Percentiles rank a stretch among this genome's conserved stretches.
phyloP scores from a whole-genome alignment of 53 echinoderm and acorn worm genomes.

The Astropecten irregularis region DNA sequence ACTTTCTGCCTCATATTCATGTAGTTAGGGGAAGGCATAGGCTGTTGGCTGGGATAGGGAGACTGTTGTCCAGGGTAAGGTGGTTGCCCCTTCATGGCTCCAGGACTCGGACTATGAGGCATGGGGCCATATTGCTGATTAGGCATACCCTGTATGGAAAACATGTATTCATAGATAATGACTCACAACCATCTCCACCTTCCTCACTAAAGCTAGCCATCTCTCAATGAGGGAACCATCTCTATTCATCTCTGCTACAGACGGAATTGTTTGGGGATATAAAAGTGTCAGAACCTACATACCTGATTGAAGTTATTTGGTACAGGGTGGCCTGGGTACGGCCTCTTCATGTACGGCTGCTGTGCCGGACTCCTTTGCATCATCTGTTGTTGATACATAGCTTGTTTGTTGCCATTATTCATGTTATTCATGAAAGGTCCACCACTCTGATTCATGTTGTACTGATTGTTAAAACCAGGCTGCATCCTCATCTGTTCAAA shows the following conservation, averaged over 20 bases:
- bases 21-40: conserved; percentile 63
- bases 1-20: conserved; percentile 65
- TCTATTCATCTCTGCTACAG: too few species aligned
- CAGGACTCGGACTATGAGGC: conserved; percentile 69
- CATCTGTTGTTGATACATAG: conserved; percentile 77
- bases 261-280: too few species aligned
- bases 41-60: conserved; percentile 69
- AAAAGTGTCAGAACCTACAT: too few species aligned
- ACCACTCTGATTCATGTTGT: conserved; percentile 65
- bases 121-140: conserved; percentile 69
- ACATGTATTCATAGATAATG: too few species aligned
- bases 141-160: conserved; percentile 52
- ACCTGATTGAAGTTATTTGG: conserved; percentile 74
- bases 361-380: conserved; percentile 63
- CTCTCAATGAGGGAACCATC: too few species aligned
- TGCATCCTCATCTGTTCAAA: conserved; percentile 88
- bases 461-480: conserved; percentile 77
- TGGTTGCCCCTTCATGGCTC: conserved; percentile 61
- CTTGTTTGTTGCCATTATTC: conserved; percentile 72
- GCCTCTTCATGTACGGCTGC: conserved; percentile 89
- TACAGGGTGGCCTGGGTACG: conserved; percentile 85
- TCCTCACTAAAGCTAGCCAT: too few species aligned
- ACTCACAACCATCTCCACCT: background rate
- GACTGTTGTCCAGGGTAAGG: conserved; percentile 63
- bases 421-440: conserved; percentile 83